Base-by-base conservation (phyloP, 2,888 invertebrate species). In the Metallyticus violacea region DNA sequence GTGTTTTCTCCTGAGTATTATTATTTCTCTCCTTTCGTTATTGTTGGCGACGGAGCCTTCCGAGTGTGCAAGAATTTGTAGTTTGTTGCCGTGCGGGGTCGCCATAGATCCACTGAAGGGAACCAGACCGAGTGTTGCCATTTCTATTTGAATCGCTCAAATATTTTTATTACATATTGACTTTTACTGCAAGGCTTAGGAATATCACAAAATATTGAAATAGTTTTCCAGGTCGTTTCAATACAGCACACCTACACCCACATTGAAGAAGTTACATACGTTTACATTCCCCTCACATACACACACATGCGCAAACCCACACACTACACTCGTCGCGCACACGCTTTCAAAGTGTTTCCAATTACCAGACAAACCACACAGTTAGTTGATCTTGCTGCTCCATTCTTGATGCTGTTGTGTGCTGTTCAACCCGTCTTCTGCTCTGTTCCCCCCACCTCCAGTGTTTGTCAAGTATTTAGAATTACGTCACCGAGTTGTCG, bases 41-140 rank as follows among this genome's bases (percentile, higher is more conserved):
- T 22, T 76, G 15, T 82, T 76, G 27, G 7, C 22, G 7, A 76
- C 62, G 62, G 30, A 7, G 5, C 6, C 26, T 26, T 26, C 22
- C 0, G 62, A 15, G 91, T 94, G 94, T 90, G 95, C 94, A 89
- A 95, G 93, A 92, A 95, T 93, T 93, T 94, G 94, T 92, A 93
- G 91, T 90, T 94, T 94, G 90, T 92, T 92, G 89, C 93, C 92
- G 89, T 76, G 26, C 22, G 82, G 28, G n/a, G 83, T 77, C 28
- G 83, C 29, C 83, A 83, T 77, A 7, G 25, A 26, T 26, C 26
- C 77, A 92, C 93, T 93, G 79, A 82, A 87, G 0, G 85, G 76
- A 88, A 94, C 94, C 88, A 94, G 93, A 90, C 93, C 93, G 89
- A 94, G 92, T 88, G 94, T 93, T 90, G 93, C 93, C 93, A 93